Evolutionary conservation across 2,797 vertebrate genomes (phyloP), one percentile per base, ranked within the genome.

Genomic region (Psittacula derbiana): DNA sequence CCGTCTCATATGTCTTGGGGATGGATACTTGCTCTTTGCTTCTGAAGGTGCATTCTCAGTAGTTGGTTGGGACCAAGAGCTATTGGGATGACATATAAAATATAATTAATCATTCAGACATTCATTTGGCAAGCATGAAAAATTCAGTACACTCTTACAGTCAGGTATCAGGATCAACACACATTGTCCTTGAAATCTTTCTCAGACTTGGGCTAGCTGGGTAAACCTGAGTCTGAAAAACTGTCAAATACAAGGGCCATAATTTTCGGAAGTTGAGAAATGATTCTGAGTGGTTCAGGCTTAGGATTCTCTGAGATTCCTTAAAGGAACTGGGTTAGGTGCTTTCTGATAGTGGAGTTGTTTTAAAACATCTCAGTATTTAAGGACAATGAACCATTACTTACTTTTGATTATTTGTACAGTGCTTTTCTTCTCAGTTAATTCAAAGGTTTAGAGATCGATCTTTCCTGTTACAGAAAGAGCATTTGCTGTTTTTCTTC

Each of bases 401-500:
- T 85, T 61, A 65, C 27, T 91, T 86, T 38, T 83, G 57, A 67
- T 88, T 80, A 50, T 74, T 90, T 70, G 40, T 47, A 31, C 15
- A 80, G 14, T 65, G 46, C 43, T 82, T 91, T 95, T 93, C 67
- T 92, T 92, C 58, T 72, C 46, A 62, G 52, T 74, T 74, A 38
- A 67, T 80, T 93, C 53, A 64, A 85, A 93, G 79, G 46, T 58
- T 74, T 89, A 40, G 60, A 93, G 33, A 65, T 83, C 80, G 73
- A 91, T 66, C 44, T 85, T 94, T 91, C 88, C 30, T 85, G n/a
- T 62, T 86, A 33, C 49, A 43, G 84, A 94, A 84, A 62, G 57
- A 49, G 44, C 40, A 49, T 89, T 91, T 92, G 53, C 84, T 92
- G 71, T 41, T 94, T 96, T 91, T 31, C 49, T 92, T 92, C 61